phyloP scores from a whole-genome alignment of 2,888 invertebrate species.

The Lucinisca nassula region DNA sequence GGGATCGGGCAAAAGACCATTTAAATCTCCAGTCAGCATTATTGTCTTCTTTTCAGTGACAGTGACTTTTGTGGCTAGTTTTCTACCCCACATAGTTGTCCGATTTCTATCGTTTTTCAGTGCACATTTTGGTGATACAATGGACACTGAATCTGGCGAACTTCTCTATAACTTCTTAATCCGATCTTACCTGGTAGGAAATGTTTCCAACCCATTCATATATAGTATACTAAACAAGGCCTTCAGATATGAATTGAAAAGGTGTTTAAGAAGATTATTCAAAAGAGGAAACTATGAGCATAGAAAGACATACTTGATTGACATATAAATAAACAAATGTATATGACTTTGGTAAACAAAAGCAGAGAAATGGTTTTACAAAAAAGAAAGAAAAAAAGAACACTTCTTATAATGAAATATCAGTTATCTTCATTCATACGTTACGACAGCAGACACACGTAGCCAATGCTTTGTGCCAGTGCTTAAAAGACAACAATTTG shows the following conservation, averaged over 20 bases:
- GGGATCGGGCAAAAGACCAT: conserved; percentile 9
- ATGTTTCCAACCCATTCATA: conserved; percentile 74
- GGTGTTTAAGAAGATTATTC: conserved; percentile 23
- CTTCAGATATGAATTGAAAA: conserved; percentile 72
- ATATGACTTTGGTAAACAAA: too few relatives aligned
- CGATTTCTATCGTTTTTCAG: conserved; percentile 62
- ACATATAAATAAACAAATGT: too few relatives aligned
- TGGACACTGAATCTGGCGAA: conserved; percentile 35
- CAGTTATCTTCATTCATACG: too few relatives aligned
- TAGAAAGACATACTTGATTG: neutral
- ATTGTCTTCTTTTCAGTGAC: conserved; percentile 74
- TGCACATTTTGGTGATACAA: conserved; percentile 44
- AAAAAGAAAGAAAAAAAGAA: too few relatives aligned
- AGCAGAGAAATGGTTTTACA: too few relatives aligned
- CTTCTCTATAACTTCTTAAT: conserved; percentile 72
- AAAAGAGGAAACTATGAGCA: conserved; percentile 82
- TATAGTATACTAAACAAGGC: conserved; percentile 74
- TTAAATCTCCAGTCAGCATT: conserved; percentile 67
- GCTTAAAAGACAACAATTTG: too few relatives aligned
- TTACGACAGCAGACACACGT: too few relatives aligned
- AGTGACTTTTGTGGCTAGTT: conserved; percentile 72
- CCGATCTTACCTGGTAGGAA: conserved; percentile 73
- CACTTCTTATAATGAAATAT: too few relatives aligned
- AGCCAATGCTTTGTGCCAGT: too few relatives aligned
- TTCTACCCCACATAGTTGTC: conserved; percentile 72